These are phyloP conservation scores for Oryzias woworae DNA, from an alignment of 2,113 vertebrate species.

Conservation along the genomic window DNA sequence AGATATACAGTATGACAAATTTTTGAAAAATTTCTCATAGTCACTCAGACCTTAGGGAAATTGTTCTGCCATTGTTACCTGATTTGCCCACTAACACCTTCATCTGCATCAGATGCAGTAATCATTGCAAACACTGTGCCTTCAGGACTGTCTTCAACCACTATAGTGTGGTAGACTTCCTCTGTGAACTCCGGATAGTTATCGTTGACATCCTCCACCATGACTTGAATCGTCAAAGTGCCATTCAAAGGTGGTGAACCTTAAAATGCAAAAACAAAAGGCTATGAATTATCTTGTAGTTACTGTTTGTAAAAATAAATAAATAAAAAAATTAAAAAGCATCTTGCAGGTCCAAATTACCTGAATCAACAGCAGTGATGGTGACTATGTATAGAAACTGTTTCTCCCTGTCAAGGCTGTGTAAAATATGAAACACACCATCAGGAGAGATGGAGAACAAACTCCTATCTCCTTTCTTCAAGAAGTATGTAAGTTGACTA, in stretches of 20 bases:
- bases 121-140: slow-evolving; percentile 71
- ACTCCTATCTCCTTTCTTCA: slow-evolving; percentile 32
- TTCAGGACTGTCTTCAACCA: slow-evolving; percentile 68
- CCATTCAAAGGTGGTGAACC: slow-evolving; percentile 72
- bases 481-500: slow-evolving; percentile 56
- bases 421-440: slow-evolving; percentile 52
- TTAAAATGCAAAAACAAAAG: slow-evolving; percentile 45
- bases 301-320: neutral
- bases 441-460: slow-evolving; percentile 49
- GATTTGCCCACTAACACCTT: slow-evolving; percentile 68
- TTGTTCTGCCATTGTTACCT: slow-evolving; percentile 49
- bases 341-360: slow-evolving; percentile 40
- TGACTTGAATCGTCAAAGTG: slow-evolving; percentile 65
- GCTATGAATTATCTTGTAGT: neutral
- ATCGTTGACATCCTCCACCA: slow-evolving; percentile 79
- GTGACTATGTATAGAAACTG: slow-evolving; percentile 45
- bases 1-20: too few relatives aligned
- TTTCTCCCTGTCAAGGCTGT: slow-evolving; percentile 69
- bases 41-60: too few relatives aligned
- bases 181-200: slow-evolving; percentile 70
- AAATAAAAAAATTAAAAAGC: neutral
- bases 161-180: slow-evolving; percentile 57
- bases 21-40: too few relatives aligned
- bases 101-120: slow-evolving; percentile 69
- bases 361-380: slow-evolving; percentile 75